A percentile compares a stretch with the other conserved stretches of the same genome.
phyloP scores from a whole-genome alignment of 2,888 invertebrate species.

The Ophion slaviceki region DNA sequence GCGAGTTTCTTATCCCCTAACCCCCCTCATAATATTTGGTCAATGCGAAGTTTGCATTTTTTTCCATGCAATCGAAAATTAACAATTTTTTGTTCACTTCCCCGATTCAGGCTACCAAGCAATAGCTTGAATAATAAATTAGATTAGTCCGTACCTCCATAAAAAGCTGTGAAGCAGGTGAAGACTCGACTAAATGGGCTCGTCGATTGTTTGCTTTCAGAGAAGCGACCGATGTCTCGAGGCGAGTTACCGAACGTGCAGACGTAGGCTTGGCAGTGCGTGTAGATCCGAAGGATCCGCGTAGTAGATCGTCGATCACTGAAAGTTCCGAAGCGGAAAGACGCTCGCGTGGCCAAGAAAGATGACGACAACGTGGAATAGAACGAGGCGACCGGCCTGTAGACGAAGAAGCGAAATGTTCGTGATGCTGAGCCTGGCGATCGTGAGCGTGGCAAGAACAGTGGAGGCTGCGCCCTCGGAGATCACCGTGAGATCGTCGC shows the following conservation, averaged over 20 bases:
- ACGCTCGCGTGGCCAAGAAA: background rate
- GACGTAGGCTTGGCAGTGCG: background rate
- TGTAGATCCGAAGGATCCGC: background rate
- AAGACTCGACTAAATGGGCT: background rate
- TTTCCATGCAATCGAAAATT: no score
- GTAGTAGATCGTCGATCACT: background rate
- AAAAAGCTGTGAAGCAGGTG: no score
- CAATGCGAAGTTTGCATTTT: no score
- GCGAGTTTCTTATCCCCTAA: background rate
- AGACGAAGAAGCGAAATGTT: slow-evolving; percentile 30
- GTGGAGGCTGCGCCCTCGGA: slow-evolving; percentile 42
- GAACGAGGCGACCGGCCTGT: background rate
- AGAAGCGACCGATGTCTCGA: slow-evolving; percentile 48
- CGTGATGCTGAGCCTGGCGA: slow-evolving; percentile 18
- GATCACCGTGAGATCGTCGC: background rate
- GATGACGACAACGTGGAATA: slow-evolving; percentile 7
- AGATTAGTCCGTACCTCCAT: no score
- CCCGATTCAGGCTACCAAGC: no score
- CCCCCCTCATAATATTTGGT: background rate
- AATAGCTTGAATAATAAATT: no score
- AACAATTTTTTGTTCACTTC: no score
- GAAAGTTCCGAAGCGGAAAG: background rate
- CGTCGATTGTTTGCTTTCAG: slow-evolving; percentile 33
- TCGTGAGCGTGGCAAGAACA: slow-evolving; percentile 24
- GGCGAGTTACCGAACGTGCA: background rate